Evolutionary conservation across 2,113 vertebrate genomes (phyloP), one percentile per base, ranked within the genome.

Genomic region (Catharus fuscescens): DNA sequence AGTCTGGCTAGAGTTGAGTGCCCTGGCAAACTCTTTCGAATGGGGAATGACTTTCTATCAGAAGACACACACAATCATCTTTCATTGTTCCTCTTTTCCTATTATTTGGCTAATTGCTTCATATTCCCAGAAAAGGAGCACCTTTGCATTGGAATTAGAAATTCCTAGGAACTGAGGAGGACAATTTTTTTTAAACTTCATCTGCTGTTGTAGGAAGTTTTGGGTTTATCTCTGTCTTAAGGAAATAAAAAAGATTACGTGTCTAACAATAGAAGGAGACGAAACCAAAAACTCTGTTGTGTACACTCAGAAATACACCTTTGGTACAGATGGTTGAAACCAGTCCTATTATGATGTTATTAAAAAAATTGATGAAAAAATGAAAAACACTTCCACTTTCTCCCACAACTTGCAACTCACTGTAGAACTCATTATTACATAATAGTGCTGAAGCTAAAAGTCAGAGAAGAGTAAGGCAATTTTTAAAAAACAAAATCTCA

Each of bases 31-130:
- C 23, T 52, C 32, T 52, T 53, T 12, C 0, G 2, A 54, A 78
- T 13, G 11, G 23, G 5, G n/a, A 90, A 81, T 28, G 17, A 50
- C 50, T 61, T 95, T 90, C 44, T 91, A 56, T 82, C 60, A 84
- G 64, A 85, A 20, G 32, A 32, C 12, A 60, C 28, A 38, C 40
- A 29, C 1, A 45, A 5, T 24, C 18, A 52, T 28, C 42, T 67
- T 89, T 78, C 62, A 16, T 53, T 56, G 4, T 60, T 34, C 6
- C 9, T 20, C 11, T 80, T 86, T 91, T 89, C 47, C 57, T 86
- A 47, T 79, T 89, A 61, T 70, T 87, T 89, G 84, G 44, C 18
- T 94, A 92, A 88, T 79, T 80, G n/a, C 16, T 86, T 94, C 59
- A 26, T 61, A 82, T 81, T 91, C 34, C 19, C 29, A 81, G 67